phyloP scores from a whole-genome alignment of 2,113 vertebrate species.

The Gallinago paraguaiae region DNA sequence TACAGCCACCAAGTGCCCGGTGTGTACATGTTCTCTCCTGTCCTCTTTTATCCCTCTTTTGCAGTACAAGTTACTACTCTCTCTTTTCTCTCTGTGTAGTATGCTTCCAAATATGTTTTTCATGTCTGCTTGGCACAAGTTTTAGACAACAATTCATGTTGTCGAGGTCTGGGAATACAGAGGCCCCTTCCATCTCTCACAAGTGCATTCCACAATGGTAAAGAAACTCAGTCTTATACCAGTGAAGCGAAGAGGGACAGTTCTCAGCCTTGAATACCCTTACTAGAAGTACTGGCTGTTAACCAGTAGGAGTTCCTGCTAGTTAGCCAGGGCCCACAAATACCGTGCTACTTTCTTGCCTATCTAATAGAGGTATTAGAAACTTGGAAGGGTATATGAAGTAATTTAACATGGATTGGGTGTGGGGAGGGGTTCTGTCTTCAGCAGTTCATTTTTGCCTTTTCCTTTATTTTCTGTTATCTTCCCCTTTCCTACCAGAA shows the following conservation, averaged over 20 bases:
- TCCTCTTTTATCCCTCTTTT: not conserved
- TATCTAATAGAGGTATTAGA: not conserved
- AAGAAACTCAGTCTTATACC: not conserved
- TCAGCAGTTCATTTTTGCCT: not conserved
- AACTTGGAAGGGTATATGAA: not conserved
- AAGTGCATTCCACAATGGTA: not conserved
- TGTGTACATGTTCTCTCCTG: not conserved
- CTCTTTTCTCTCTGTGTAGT: not conserved
- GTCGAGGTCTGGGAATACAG: not conserved
- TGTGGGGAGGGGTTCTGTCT: not conserved
- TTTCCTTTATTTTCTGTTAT: not conserved
- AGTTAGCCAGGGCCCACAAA: not conserved
- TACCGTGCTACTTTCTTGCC: too few species aligned
- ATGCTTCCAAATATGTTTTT: not conserved
- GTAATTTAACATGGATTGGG: not conserved
- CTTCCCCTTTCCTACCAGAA: not conserved
- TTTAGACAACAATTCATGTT: not conserved
- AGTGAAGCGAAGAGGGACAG: not conserved
- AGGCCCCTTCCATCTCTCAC: not conserved
- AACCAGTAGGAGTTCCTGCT: not conserved
- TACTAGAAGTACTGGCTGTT: not conserved
- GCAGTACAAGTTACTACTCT: not conserved
- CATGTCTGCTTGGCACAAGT: not conserved
- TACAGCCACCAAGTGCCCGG: not conserved
- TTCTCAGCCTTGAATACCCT: not conserved